Evolutionary conservation across 2,797 vertebrate genomes (phyloP).

Genomic region (Acridotheres tristis): DNA sequence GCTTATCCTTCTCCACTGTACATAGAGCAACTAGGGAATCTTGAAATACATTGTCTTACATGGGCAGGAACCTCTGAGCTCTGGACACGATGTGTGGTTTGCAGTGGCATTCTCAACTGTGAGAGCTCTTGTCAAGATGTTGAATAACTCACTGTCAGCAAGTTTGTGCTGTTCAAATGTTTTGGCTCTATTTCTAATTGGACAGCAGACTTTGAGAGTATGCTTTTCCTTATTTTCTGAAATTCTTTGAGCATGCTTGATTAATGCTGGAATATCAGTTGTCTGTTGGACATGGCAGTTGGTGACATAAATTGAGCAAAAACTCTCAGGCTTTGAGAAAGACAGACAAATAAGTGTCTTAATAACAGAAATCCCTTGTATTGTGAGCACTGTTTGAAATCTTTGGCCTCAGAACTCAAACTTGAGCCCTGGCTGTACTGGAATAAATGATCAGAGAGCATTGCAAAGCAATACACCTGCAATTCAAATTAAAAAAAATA

Average conservation of each 20-base stretch:
- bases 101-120: neutral
- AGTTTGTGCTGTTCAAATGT: neutral
- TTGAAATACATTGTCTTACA: neutral
- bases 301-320: neutral
- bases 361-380: neutral
- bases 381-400: neutral
- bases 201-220: neutral
- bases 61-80: conserved; percentile 17
- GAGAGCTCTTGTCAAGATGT: neutral
- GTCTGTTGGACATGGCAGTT: neutral
- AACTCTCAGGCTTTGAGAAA: neutral
- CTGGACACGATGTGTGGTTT: neutral
- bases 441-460: neutral
- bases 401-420: neutral
- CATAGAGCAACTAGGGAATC: neutral
- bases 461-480: neutral
- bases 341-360: neutral
- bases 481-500: neutral
- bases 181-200: neutral
- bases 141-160: conserved; percentile 18
- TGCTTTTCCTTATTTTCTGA: neutral
- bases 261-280: neutral
- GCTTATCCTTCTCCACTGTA: neutral
- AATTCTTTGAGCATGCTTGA: neutral
- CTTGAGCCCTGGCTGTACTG: neutral